phyloP scores from a whole-genome alignment of 2,113 vertebrate genomes.

The Chelonoidis abingdonii region DNA sequence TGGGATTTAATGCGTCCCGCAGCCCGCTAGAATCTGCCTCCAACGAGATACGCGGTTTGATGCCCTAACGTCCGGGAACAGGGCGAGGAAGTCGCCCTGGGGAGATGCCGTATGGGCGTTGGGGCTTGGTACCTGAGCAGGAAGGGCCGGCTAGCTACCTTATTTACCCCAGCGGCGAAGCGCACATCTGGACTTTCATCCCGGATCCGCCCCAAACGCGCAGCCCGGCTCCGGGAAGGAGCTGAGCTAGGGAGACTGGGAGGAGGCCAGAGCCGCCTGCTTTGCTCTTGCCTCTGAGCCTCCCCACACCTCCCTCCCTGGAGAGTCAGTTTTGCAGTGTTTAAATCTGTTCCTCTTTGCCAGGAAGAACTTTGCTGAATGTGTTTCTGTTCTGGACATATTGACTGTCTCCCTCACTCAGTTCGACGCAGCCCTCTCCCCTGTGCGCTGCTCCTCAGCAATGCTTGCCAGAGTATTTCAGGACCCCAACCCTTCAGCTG shows the following conservation, averaged over 20 bases:
- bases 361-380: not conserved
- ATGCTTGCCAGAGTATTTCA: not conserved
- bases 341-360: not conserved
- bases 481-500: not conserved
- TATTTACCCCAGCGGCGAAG: not conserved
- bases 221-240: not conserved
- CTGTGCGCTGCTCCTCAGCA: not conserved
- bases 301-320: not conserved
- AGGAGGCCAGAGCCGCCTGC: not conserved
- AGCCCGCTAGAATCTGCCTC: conserved; percentile 13
- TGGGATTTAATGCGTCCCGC: conserved; percentile 52
- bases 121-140: not conserved
- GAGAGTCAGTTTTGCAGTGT: not conserved
- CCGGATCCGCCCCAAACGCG: not conserved
- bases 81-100: not conserved
- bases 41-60: not conserved
- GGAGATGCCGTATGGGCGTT: too few species aligned
- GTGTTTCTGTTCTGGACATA: not conserved
- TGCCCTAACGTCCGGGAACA: not conserved
- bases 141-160: too few species aligned
- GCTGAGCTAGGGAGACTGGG: not conserved
- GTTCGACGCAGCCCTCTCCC: not conserved
- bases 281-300: not conserved
- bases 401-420: not conserved
- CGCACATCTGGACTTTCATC: not conserved